A percentile compares a stretch with the other conserved stretches of the same genome.
Conservation (phyloP, 37 sponge, comb jelly and placozoan species). For the Lycopodina hypogea region DNA sequence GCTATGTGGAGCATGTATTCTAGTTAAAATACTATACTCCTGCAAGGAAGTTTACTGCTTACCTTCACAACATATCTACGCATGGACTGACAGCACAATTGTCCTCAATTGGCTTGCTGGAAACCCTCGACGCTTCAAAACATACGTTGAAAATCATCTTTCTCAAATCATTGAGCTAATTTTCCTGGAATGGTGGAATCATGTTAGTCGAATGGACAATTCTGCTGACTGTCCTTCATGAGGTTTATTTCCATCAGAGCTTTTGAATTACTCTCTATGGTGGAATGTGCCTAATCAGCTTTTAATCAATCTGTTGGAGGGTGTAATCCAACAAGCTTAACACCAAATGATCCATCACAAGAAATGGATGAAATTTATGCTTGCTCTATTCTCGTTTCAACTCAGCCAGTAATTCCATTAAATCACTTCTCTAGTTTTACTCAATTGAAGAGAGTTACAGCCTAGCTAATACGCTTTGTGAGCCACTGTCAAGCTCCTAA, state of each 20-base stretch:
- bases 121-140: too few relatives aligned
- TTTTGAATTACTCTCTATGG: slow-evolving; percentile 28
- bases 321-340: too few relatives aligned
- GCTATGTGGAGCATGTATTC: slow-evolving; percentile 30
- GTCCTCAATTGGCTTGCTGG: slow-evolving; percentile 32
- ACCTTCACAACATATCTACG: not conserved
- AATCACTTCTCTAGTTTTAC: too few relatives aligned
- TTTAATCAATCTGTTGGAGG: too few relatives aligned
- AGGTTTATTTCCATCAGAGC: slow-evolving; percentile 38
- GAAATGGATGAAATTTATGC: not conserved
- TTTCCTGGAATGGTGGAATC: too few relatives aligned
- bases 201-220: too few relatives aligned
- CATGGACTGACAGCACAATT: slow-evolving; percentile 39
- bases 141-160: too few relatives aligned
- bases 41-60: slow-evolving; percentile 5
- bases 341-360: too few relatives aligned
- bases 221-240: too few relatives aligned
- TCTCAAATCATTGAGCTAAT: too few relatives aligned
- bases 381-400: not conserved
- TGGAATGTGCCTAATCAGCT: too few relatives aligned
- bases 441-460: slow-evolving; percentile 32
- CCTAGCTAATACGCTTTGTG: slow-evolving; percentile 33
- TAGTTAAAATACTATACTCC: slow-evolving; percentile 15
- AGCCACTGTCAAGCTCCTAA: slow-evolving; percentile 15
- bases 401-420: not conserved